A percentile compares a stretch with the other conserved stretches of the same genome.
phyloP scores from a whole-genome alignment of 2,888 invertebrate species.

The Cryptocephalus moraei region DNA sequence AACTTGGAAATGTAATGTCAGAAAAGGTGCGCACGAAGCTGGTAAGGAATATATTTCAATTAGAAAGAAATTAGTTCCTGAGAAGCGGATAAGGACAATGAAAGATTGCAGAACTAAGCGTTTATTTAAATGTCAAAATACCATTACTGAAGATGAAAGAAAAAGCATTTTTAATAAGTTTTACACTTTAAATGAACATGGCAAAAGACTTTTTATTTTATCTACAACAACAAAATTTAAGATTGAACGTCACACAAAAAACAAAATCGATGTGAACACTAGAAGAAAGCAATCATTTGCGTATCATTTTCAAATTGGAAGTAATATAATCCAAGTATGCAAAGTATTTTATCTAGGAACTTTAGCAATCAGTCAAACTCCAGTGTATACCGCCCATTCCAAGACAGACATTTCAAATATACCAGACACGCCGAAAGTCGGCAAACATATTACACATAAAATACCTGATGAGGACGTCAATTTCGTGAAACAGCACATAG shows the following conservation, averaged over 20 bases:
- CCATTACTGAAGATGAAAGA: not conserved
- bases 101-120: no score
- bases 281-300: constrained; percentile 8
- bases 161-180: not conserved
- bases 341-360: constrained; percentile 10
- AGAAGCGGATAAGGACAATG: no score
- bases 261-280: constrained; percentile 9
- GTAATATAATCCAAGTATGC: constrained; percentile 9
- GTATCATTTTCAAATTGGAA: constrained; percentile 7
- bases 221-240: constrained; percentile 5
- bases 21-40: no score
- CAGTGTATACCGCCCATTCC: constrained; percentile 8
- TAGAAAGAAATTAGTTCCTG: no score
- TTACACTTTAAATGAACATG: constrained; percentile 1
- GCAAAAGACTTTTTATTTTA: constrained; percentile 4
- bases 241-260: constrained; percentile 6
- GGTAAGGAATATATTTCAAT: no score
- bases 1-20: no score
- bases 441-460: constrained; percentile 7
- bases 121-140: not conserved
- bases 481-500: constrained; percentile 7
- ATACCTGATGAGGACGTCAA: constrained; percentile 5
- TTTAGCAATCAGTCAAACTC: constrained; percentile 8
- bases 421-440: constrained; percentile 5
- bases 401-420: constrained; percentile 6